Evolutionary conservation across 2,113 vertebrate species (phyloP).

Genomic region (Polyodon spathula): DNA sequence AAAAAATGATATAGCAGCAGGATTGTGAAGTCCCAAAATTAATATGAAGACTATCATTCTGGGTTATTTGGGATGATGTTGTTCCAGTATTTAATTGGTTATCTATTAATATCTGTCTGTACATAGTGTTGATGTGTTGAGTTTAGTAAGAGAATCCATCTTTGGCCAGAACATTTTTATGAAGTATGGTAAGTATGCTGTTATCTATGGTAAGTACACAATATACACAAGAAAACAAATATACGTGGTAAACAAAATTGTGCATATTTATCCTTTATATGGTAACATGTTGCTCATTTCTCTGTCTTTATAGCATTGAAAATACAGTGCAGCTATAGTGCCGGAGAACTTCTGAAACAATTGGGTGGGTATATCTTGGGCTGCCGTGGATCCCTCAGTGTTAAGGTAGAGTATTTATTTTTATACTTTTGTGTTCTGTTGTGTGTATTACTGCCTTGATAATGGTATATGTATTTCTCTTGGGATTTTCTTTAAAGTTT

Average conservation of each 20-base stretch:
- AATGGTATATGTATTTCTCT: not conserved
- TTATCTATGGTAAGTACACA: not conserved
- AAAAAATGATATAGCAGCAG: too few species aligned
- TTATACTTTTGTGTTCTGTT: slow-evolving; percentile 12
- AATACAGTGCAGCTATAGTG: slow-evolving; percentile 58
- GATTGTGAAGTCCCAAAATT: too few species aligned
- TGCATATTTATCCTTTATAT: not conserved
- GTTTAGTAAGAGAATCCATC: too few species aligned
- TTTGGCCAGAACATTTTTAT: not conserved
- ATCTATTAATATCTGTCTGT: too few species aligned
- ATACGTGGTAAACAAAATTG: not conserved
- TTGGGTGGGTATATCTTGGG: slow-evolving; percentile 50
- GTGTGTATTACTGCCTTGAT: slow-evolving; percentile 8
- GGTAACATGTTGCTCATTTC: not conserved
- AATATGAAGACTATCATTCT: too few species aligned
- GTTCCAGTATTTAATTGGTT: too few species aligned
- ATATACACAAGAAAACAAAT: not conserved
- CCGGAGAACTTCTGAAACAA: slow-evolving; percentile 50
- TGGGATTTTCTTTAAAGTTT: not conserved
- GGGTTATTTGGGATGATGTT: too few species aligned
- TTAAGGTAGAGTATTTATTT: slow-evolving; percentile 48
- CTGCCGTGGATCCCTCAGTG: slow-evolving; percentile 52
- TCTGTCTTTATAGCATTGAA: slow-evolving; percentile 44
- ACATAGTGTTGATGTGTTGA: too few species aligned
- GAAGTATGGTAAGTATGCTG: not conserved